Evolutionary conservation across 2,113 vertebrate species (phyloP).

Genomic region (Peucedramus taeniatus): DNA sequence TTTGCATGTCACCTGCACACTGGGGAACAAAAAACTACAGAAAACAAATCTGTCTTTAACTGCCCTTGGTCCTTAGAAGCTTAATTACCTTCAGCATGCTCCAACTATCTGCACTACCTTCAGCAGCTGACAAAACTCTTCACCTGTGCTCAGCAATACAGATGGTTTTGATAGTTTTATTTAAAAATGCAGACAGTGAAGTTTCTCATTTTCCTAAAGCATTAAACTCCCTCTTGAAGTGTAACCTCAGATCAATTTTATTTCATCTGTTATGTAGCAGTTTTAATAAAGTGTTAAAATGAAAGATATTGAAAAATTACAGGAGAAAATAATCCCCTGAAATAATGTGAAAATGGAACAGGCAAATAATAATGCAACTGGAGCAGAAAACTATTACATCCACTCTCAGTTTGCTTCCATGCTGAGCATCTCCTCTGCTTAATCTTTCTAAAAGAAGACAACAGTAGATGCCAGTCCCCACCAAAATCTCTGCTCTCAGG

Average conservation of each 20-base stretch:
- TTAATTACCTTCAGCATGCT: background rate
- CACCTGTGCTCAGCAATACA: background rate
- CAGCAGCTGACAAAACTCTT: background rate
- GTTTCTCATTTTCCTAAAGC: background rate
- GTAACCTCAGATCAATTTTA: slow-evolving; percentile 16
- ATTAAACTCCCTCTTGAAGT: slow-evolving; percentile 13
- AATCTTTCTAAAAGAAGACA: background rate
- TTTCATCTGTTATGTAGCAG: background rate
- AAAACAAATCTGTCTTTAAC: background rate
- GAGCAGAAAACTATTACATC: slow-evolving; percentile 5
- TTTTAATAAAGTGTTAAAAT: slow-evolving; percentile 41
- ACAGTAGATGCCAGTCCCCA: background rate
- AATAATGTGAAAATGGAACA: background rate
- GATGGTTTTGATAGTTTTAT: background rate
- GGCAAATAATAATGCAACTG: background rate
- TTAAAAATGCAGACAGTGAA: background rate
- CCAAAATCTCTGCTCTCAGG: background rate
- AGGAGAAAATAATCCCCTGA: slow-evolving; percentile 6
- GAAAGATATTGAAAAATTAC: slow-evolving; percentile 8
- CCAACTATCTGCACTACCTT: background rate
- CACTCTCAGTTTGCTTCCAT: background rate
- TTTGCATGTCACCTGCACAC: background rate
- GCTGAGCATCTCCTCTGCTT: background rate
- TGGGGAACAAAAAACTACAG: background rate
- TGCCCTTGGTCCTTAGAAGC: background rate